Percentiles rank a stretch among this genome's conserved stretches.
Evolutionary conservation across 2,888 invertebrate species (phyloP).

Genomic region (Ochropleura leucogaster): DNA sequence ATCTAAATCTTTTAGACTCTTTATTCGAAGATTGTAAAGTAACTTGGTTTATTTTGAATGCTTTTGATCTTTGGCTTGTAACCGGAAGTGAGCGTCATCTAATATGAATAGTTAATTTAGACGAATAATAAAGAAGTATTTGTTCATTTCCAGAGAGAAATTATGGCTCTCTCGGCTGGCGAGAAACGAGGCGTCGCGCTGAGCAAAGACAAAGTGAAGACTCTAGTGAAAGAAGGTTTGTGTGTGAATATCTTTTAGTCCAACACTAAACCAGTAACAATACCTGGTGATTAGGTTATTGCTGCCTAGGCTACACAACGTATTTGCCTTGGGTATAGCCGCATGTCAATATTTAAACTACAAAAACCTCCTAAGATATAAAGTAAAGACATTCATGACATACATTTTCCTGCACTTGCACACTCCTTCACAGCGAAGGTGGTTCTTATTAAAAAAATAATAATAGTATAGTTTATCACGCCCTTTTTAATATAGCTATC

Average conservation of each 20-base stretch:
- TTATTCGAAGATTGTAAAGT: not conserved
- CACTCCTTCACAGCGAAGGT: too few relatives aligned
- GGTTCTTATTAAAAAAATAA: too few relatives aligned
- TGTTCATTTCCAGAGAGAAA: conserved; percentile 81
- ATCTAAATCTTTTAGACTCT: not conserved
- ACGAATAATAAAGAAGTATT: not conserved
- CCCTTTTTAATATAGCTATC: not conserved
- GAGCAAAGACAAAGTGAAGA: conserved; percentile 92
- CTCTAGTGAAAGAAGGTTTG: conserved; percentile 79
- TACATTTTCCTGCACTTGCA: too few relatives aligned
- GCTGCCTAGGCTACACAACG: too few relatives aligned
- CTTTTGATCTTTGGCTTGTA: not conserved
- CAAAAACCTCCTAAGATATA: too few relatives aligned
- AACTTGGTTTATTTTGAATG: not conserved
- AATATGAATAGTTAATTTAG: not conserved
- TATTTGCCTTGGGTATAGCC: too few relatives aligned
- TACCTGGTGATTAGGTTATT: too few relatives aligned
- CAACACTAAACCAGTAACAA: too few relatives aligned
- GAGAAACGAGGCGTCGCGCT: conserved; percentile 88
- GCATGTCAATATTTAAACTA: too few relatives aligned
- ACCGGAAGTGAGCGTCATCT: not conserved
- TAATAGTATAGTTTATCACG: too few relatives aligned
- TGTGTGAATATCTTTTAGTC: too few relatives aligned
- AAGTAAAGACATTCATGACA: too few relatives aligned
- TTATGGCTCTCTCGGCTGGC: conserved; percentile 88